A percentile compares a stretch with the other conserved stretches of the same genome.
phyloP scores from a whole-genome alignment of 2,888 invertebrate genomes.

The Trichogramma dendrolimi region DNA sequence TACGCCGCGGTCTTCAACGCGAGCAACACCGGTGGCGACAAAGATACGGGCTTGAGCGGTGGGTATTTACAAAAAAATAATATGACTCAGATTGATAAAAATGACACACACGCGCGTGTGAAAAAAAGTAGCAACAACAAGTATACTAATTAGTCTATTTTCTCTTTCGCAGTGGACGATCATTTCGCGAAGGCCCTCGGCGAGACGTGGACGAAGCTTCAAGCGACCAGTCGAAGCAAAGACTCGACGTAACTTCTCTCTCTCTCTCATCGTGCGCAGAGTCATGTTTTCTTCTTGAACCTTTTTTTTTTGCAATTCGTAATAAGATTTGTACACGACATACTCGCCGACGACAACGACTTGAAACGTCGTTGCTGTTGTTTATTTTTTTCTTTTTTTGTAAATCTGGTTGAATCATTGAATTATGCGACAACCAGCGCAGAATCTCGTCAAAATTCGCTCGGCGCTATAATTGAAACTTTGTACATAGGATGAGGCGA shows the following conservation, averaged over 20 bases:
- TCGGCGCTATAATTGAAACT: too few relatives aligned
- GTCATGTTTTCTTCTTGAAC: not conserved
- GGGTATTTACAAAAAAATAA: conserved; percentile 24
- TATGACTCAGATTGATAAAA: not conserved
- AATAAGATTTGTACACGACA: not conserved
- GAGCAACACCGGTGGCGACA: conserved; percentile 40
- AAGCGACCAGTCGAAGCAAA: conserved; percentile 45
- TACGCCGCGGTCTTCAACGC: conserved; percentile 50
- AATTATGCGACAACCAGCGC: too few relatives aligned
- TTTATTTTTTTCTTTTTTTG: too few relatives aligned
- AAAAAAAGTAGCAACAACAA: not conserved
- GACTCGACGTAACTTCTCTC: conserved; percentile 43
- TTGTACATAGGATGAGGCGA: too few relatives aligned
- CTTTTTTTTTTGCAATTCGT: not conserved
- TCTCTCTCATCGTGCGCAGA: too few relatives aligned
- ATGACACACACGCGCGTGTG: not conserved
- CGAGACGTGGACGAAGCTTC: conserved; percentile 51
- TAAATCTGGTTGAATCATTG: too few relatives aligned
- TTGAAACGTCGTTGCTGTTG: too few relatives aligned
- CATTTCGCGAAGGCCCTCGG: conserved; percentile 51
- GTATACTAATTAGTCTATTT: not conserved
- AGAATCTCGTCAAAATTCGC: too few relatives aligned
- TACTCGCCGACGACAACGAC: too few relatives aligned
- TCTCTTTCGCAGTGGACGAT: conserved; percentile 44
- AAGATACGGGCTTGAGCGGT: conserved; percentile 49